Base-by-base conservation (phyloP, 2,797 vertebrate genomes). In the Spondyliosoma cantharus region DNA sequence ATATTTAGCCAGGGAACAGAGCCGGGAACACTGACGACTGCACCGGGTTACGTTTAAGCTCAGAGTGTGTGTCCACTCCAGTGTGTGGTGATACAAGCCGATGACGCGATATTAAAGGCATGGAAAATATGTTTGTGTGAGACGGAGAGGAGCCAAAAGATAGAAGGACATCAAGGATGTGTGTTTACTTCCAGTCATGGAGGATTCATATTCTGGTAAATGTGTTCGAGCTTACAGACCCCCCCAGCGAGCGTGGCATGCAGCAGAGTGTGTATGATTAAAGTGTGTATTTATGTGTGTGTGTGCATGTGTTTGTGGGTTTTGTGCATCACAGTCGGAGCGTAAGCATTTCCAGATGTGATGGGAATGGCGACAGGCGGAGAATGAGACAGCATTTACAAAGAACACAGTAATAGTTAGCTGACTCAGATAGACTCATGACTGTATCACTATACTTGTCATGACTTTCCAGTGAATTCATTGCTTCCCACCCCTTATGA, bases 331-430 rank as follows among this genome's bases (percentile, higher is more conserved):
- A 71, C 52, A 75, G 75, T 77, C 29, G 29, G 80, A 76, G 81
- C 17, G 0, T 80, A 90, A 93, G 63, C 59, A 37, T 80, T 89
- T 90, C 89, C 92, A 93, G 90, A 93, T 92, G 92, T 80, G 72
- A 82, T 78, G 52, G 49, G 71, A 74, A 88, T 43, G 54, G 56
- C 50, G 52, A 77, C 74, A 62, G 53, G 17, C 46, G 0, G 72
- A 65, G 67, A 75, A 76, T 63, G 75, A 82, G 68, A 82, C 78
- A 86, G 81, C 62, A 74, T 49, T 71, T 60, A 53, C 53, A 69
- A 32, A 25, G 61, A 80, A 48, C 56, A 72, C 52, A 60, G 46
- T 73, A n/a, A 86, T 46, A 49, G 25, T 59, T 15, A 66, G 72
- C 52, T 87, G 85, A 83, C 48, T 87, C 73, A 77, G 53, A 80